phyloP scores from a whole-genome alignment of 2,113 vertebrate genomes.

The Chloropsis hardwickii region DNA sequence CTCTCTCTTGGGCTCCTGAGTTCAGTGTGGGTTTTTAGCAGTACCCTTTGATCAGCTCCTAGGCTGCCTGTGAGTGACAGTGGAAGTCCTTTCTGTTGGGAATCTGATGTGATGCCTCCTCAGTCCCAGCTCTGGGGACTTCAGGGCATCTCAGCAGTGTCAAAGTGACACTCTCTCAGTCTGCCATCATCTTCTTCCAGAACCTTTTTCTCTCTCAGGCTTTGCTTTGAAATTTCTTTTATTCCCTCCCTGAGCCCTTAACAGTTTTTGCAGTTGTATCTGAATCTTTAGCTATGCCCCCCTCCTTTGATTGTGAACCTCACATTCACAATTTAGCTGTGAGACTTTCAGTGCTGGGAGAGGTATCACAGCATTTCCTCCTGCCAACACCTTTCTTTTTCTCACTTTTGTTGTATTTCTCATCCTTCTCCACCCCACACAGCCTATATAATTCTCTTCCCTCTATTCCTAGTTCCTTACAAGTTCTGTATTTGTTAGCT shows the following conservation, averaged over 20 bases:
- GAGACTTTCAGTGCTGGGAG: background rate
- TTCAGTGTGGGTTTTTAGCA: background rate
- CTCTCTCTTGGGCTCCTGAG: background rate
- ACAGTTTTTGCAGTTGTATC: background rate
- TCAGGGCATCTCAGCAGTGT: background rate
- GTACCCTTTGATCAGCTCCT: background rate
- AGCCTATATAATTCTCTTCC: background rate
- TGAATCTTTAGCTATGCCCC: background rate
- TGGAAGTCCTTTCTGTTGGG: background rate
- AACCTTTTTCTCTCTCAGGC: background rate
- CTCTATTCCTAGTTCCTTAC: background rate
- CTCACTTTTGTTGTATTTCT: background rate
- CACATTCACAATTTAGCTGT: background rate
- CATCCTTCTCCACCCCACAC: background rate
- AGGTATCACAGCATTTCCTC: background rate
- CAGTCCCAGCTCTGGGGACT: background rate
- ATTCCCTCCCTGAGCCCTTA: background rate
- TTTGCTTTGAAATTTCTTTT: constrained; percentile 11
- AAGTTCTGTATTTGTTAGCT: background rate
- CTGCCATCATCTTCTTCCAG: background rate
- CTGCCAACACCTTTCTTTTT: background rate
- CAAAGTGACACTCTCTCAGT: background rate
- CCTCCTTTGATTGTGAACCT: background rate
- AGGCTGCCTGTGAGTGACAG: background rate
- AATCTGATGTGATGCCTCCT: background rate